phyloP scores from a whole-genome alignment of 2,888 invertebrate genomes.

The Ptycholaimellus sp. region DNA sequence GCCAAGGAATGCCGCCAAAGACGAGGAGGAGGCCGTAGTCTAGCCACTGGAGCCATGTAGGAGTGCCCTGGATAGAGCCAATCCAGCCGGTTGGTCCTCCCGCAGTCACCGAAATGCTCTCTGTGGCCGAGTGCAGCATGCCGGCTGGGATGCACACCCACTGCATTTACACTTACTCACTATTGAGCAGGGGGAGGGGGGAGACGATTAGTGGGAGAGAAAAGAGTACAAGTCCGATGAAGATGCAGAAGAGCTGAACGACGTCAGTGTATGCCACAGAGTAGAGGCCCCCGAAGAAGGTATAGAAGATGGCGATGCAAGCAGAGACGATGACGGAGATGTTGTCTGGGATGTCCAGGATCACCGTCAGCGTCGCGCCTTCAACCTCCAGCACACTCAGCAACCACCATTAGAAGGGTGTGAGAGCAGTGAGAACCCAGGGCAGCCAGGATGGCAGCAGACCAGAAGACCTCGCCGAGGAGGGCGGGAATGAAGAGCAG shows the following conservation, averaged over 20 bases:
- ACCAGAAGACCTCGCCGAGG: slow-evolving; percentile 96
- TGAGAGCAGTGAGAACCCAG: slow-evolving; percentile 38
- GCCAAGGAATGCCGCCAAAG: slow-evolving; percentile 93
- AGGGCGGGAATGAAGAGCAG: slow-evolving; percentile 80
- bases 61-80: slow-evolving; percentile 33
- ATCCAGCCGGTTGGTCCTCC: slow-evolving; percentile 69
- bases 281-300: slow-evolving; percentile 86
- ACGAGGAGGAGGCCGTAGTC: slow-evolving; percentile 66
- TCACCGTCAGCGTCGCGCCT: slow-evolving; percentile 85
- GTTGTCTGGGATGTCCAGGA: slow-evolving; percentile 76
- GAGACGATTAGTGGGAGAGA: neutral
- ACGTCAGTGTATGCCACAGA: slow-evolving; percentile 96
- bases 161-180: slow-evolving; percentile 30
- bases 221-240: slow-evolving; percentile 53
- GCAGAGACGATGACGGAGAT: slow-evolving; percentile 81
- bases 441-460: slow-evolving; percentile 84
- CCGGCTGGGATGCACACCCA: slow-evolving; percentile 97
- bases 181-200: neutral
- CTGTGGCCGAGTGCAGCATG: slow-evolving; percentile 58
- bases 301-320: slow-evolving; percentile 85
- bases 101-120: slow-evolving; percentile 39
- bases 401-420: neutral
- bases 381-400: slow-evolving; percentile 9
- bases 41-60: slow-evolving; percentile 53
- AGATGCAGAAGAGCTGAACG: slow-evolving; percentile 87